Percentiles rank a stretch among this genome's conserved stretches.
Conservation (phyloP, 1,140 invertebrate species). For the Notospermus geniculatus region DNA sequence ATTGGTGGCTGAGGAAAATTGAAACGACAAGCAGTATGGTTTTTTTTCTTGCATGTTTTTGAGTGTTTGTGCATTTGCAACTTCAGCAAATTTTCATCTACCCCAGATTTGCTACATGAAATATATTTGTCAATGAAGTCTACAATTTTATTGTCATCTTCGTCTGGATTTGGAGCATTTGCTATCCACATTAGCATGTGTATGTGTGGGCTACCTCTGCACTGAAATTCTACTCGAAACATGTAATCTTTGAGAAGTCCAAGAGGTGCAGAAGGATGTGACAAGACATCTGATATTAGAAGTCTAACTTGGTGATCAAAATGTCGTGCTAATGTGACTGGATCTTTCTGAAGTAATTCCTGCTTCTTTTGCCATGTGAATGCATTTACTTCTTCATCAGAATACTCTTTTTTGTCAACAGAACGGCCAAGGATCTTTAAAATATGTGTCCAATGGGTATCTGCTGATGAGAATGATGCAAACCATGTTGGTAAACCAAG, state of each 20-base stretch:
- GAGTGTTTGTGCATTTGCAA: slow-evolving; percentile 29
- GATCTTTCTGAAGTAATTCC: slow-evolving; percentile 21
- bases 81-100: slow-evolving; percentile 10
- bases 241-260: slow-evolving; percentile 29
- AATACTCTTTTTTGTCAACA: slow-evolving; percentile 11
- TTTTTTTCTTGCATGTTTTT: slow-evolving; percentile 21
- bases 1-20: no score
- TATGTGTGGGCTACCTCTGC: slow-evolving; percentile 54
- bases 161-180: slow-evolving; percentile 35
- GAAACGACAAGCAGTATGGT: no score
- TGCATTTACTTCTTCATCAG: slow-evolving; percentile 16
- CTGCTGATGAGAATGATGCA: slow-evolving; percentile 24
- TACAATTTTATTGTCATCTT: slow-evolving; percentile 11
- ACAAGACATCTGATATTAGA: slow-evolving; percentile 20
- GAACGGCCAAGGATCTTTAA: slow-evolving; percentile 19
- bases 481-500: slow-evolving; percentile 24
- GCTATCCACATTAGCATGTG: slow-evolving; percentile 54
- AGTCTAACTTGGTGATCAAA: slow-evolving; percentile 24
- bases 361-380: slow-evolving; percentile 22
- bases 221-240: slow-evolving; percentile 54
- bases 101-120: slow-evolving; percentile 18
- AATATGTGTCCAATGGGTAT: slow-evolving; percentile 27
- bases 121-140: slow-evolving; percentile 26
- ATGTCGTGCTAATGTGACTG: slow-evolving; percentile 23
- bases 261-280: slow-evolving; percentile 13